A percentile compares a stretch with the other conserved stretches of the same genome.
phyloP scores from a whole-genome alignment of 2,888 invertebrate species.

The Molorchus minor region DNA sequence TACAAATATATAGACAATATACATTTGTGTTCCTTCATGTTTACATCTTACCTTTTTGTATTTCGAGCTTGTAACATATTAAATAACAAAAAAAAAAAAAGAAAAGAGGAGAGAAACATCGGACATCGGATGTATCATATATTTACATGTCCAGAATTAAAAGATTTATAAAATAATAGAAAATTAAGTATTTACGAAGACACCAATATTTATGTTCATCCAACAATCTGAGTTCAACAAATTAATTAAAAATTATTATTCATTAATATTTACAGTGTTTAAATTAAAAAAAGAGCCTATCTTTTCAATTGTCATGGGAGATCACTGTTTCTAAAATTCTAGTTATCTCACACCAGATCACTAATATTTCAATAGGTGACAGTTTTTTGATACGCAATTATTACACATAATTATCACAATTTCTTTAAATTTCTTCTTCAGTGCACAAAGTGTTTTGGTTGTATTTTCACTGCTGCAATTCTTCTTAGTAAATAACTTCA shows the following conservation, averaged over 20 bases:
- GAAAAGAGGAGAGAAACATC: slow-evolving; percentile 50
- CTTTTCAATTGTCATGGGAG: slow-evolving; percentile 60
- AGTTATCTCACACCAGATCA: slow-evolving; percentile 54
- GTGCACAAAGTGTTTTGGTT: slow-evolving; percentile 40
- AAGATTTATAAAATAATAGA: slow-evolving; percentile 39
- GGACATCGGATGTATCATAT: slow-evolving; percentile 47
- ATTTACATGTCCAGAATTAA: slow-evolving; percentile 45
- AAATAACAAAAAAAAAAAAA: slow-evolving; percentile 56
- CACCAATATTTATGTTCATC: slow-evolving; percentile 25
- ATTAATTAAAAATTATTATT: slow-evolving; percentile 8
- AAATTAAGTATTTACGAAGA: slow-evolving; percentile 44
- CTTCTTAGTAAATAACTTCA: slow-evolving; percentile 85
- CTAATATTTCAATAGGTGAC: slow-evolving; percentile 46
- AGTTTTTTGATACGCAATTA: slow-evolving; percentile 44
- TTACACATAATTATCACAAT: slow-evolving; percentile 58
- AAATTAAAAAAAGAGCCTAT: slow-evolving; percentile 46
- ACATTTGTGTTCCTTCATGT: slow-evolving; percentile 55
- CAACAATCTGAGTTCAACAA: slow-evolving; percentile 24
- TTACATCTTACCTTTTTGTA: slow-evolving; percentile 44
- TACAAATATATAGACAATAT: slow-evolving; percentile 59
- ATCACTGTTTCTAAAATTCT: slow-evolving; percentile 55
- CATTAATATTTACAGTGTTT: slow-evolving; percentile 35
- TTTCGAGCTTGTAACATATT: slow-evolving; percentile 53
- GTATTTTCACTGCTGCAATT: slow-evolving; percentile 13
- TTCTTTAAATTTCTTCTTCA: slow-evolving; percentile 48